These are phyloP conservation scores for Meteorus sp. DNA, from an alignment of 1,140 invertebrate genomes.

Conservation along the genomic window DNA sequence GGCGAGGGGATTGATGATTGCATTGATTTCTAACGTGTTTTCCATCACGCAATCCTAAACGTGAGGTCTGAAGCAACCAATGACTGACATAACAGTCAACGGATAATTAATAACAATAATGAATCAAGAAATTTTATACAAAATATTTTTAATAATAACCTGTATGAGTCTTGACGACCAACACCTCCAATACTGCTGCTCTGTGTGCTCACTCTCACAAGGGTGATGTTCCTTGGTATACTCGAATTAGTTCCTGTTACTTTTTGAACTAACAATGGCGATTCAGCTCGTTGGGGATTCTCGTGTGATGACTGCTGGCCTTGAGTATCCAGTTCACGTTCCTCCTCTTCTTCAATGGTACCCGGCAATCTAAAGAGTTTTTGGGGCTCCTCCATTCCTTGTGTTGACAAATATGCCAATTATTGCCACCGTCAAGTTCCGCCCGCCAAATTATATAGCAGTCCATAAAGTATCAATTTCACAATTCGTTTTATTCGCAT, in stretches of 20 bases:
- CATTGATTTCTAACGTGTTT: too few relatives aligned
- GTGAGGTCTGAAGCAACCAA: too few relatives aligned
- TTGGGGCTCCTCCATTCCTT: conserved; percentile 42
- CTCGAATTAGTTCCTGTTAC: conserved; percentile 15
- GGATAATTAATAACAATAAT: too few relatives aligned
- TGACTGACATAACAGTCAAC: too few relatives aligned
- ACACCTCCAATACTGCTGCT: conserved; percentile 5
- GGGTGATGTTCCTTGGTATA: conserved; percentile 42
- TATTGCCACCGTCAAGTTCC: too few relatives aligned
- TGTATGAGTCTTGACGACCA: conserved; percentile 20
- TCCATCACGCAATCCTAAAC: too few relatives aligned
- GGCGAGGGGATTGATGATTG: too few relatives aligned
- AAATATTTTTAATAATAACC: not conserved
- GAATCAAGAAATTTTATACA: too few relatives aligned
- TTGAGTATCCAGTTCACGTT: conserved; percentile 27
- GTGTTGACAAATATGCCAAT: not conserved
- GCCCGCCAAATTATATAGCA: too few relatives aligned
- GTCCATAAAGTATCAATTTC: too few relatives aligned
- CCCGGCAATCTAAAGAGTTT: conserved; percentile 52
- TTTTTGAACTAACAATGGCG: conserved; percentile 39
- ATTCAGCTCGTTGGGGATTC: conserved; percentile 37
- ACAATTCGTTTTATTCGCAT: too few relatives aligned
- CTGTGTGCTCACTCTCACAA: conserved; percentile 40
- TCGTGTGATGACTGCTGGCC: conserved; percentile 19
- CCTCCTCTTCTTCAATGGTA: conserved; percentile 52